Percentiles rank a stretch among this genome's conserved stretches.
These are phyloP conservation scores for Ahaetulla prasina DNA, from an alignment of 2,113 vertebrate genomes.

Conservation along the genomic window DNA sequence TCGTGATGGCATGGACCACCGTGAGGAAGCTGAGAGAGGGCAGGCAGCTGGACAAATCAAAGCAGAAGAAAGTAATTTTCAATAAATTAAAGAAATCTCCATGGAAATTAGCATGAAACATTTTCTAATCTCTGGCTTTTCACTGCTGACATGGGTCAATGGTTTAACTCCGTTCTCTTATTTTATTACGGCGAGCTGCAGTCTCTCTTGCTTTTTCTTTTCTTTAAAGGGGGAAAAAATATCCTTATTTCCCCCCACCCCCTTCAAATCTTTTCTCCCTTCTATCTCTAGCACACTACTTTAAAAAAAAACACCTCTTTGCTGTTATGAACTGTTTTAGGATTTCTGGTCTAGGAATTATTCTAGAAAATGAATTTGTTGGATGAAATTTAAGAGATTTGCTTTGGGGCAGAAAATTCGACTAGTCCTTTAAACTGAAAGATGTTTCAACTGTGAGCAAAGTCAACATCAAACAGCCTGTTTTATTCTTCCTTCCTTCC, in stretches of 20 bases:
- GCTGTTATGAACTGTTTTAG: conserved; percentile 63
- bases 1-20: conserved; percentile 90
- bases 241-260: conserved; percentile 49
- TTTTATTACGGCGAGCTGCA: conserved; percentile 77
- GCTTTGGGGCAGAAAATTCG: conserved; percentile 34
- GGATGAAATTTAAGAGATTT: conserved; percentile 43
- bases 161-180: conserved; percentile 83
- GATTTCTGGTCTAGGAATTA: conserved; percentile 46
- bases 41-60: conserved; percentile 84
- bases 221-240: conserved; percentile 30
- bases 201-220: conserved; percentile 72
- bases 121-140: conserved; percentile 97
- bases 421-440: background rate
- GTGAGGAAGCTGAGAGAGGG: conserved; percentile 78
- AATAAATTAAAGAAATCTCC: conserved; percentile 99
- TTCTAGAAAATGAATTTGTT: conserved; percentile 50
- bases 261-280: background rate
- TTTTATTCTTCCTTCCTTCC: conserved; percentile 9
- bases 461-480: background rate
- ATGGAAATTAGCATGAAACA: conserved; percentile 99
- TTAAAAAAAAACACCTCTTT: conserved; percentile 21
- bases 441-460: conserved; percentile 46
- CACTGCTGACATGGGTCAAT: conserved; percentile 92
- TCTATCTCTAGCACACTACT: background rate
- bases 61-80: conserved; percentile 89